Conservation (phyloP, 1,140 invertebrate species). For the Trichonephila inaurata region DNA sequence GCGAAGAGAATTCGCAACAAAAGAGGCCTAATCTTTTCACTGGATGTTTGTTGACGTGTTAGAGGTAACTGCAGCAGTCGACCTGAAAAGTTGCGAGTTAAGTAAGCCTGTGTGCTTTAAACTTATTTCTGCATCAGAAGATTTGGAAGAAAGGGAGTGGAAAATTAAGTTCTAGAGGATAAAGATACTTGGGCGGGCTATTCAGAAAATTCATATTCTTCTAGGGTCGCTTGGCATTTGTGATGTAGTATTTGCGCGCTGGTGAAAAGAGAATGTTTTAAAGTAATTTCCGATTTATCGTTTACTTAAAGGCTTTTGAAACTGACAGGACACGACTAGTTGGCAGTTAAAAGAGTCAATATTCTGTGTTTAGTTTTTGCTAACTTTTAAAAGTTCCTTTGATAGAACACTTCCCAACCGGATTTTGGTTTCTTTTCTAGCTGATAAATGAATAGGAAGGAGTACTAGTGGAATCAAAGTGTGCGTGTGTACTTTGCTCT, state of each 20-base stretch:
- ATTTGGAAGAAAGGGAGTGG: constrained; percentile 57
- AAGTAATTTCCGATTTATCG: constrained; percentile 54
- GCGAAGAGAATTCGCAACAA: constrained; percentile 56
- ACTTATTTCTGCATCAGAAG: constrained; percentile 61
- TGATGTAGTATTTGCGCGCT: background rate
- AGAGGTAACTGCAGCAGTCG: constrained; percentile 35
- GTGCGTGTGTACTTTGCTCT: background rate
- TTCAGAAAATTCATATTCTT: constrained; percentile 72
- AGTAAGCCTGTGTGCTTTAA: constrained; percentile 15
- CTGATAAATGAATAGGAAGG: background rate
- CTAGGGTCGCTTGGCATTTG: constrained; percentile 1
- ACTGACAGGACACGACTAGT: constrained; percentile 10
- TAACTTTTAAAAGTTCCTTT: background rate
- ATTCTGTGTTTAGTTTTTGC: constrained; percentile 15
- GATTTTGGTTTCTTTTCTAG: background rate
- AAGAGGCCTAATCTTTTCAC: constrained; percentile 69
- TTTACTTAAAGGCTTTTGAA: constrained; percentile 27
- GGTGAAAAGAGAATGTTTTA: constrained; percentile 36
- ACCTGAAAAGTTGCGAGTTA: constrained; percentile 24
- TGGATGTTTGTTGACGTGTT: constrained; percentile 68
- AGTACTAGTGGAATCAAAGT: background rate
- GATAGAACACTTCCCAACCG: background rate
- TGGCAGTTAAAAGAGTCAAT: constrained; percentile 23
- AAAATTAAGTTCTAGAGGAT: constrained; percentile 63
- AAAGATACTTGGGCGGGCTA: constrained; percentile 36